A percentile compares a stretch with the other conserved stretches of the same genome.
Conservation (phyloP, 2,113 vertebrate genomes). For the Bufo bufo region DNA sequence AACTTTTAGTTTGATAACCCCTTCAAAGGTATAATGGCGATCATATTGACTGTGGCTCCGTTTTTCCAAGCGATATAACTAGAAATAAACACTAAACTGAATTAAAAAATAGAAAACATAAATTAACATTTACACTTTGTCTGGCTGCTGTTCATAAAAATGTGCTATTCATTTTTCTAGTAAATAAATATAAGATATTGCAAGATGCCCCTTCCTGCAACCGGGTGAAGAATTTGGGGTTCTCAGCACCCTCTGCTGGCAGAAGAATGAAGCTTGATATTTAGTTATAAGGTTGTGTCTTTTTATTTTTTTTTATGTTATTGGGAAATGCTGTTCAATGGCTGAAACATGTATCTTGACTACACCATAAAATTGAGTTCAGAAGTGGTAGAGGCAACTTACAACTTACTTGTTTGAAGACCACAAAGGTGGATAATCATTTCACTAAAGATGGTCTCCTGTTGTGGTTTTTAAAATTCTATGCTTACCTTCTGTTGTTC, state of each 20-base stretch:
- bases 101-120: no score
- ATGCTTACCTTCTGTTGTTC: not conserved
- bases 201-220: not conserved
- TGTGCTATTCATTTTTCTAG: not conserved
- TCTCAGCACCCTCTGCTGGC: not conserved
- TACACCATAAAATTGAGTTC: not conserved
- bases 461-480: not conserved
- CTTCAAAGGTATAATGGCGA: no score
- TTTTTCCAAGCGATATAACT: no score
- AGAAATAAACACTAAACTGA: no score
- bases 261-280: not conserved
- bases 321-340: not conserved
- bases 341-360: not conserved
- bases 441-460: not conserved
- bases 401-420: not conserved
- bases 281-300: not conserved
- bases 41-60: no score
- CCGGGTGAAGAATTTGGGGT: not conserved
- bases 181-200: not conserved
- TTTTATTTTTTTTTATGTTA: not conserved
- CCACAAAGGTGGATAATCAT: not conserved
- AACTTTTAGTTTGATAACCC: no score
- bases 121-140: no score
- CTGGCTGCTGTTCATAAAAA: not conserved
- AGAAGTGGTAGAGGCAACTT: not conserved